Evolutionary conservation across 2,888 invertebrate genomes (phyloP), one percentile per base, ranked within the genome.

Genomic region (Platypus cylindrus): DNA sequence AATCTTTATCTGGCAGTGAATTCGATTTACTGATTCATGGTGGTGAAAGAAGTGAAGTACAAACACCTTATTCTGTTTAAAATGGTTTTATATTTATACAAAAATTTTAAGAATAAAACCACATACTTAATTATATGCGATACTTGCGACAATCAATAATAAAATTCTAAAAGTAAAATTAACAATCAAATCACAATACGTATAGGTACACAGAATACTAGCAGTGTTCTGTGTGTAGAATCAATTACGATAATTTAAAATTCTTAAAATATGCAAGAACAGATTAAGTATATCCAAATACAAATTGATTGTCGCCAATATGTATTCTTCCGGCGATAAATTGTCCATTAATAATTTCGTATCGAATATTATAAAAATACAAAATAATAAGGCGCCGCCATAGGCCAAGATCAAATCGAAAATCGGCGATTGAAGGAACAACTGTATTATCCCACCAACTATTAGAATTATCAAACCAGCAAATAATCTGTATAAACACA

Each of bases 221-320:
- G 12, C 27, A 36, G 72, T n/a, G n/a, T n/a, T n/a, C n/a, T n/a
- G n/a, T n/a, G n/a, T n/a, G n/a, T n/a, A n/a, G n/a, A n/a, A n/a
- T n/a, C n/a, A n/a, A n/a, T n/a, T n/a, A n/a, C n/a, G n/a, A n/a
- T n/a, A n/a, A n/a, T 75, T 76, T 33, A 89, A 65, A 47, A 82
- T 74, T 39, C 82, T 71, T 36, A 90, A 67, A 47, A 86, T 78
- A 56, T 84, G 75, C 12, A 86, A 53, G 65, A 90, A 90, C 44
- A 89, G 64, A 60, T 89, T 89, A 45, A 90, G 68, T 38, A 90
- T 84, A 53, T 90, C 89, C 65, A 89, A 67, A 58, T 90, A 90
- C 26, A 90, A 65, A 58, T 80, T 83, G 55, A 89, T 82, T 30
- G 46, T 49, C 2, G 50, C 52, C 31, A 84, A 62, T 48, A 90